Evolutionary conservation across 2,888 invertebrate species (phyloP), one percentile per base, ranked within the genome.

Genomic region (Pseudoips prasinana): DNA sequence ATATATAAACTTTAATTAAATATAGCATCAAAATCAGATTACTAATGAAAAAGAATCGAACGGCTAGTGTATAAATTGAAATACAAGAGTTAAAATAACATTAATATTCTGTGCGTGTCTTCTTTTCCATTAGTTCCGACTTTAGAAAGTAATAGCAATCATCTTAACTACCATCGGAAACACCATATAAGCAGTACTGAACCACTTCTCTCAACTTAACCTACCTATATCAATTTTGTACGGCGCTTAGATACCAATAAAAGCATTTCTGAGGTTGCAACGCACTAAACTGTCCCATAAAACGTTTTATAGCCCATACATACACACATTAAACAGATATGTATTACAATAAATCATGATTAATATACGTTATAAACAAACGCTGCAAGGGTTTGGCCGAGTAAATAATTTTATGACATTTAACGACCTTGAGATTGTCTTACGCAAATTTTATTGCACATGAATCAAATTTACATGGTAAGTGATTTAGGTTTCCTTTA

Each of bases 321-420:
- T 74, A 78, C 80, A 83, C 77, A 79, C 81, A 82, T 84, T 83
- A 82, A 76, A 73, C 65, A 73, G 73, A 80, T 77, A 81, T 70
- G 68, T 73, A 75, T 72, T 68, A 67, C 61, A 72, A 84, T 85
- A 85, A 86, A 86, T 87, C 83, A 84, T 75, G 64, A 72, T 74
- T 78, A 81, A 75, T 74, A 73, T 59, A 63, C 50, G 68, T 64
- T 75, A 77, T 74, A 81, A 82, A 81, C 75, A 77, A 78, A 75
- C 65, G 63, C 62, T 60, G 67, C 69, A 73, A 77, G 68, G 73
- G 76, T 76, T 76, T 66, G 55, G 54, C 53, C 59, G 59, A 68
- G 71, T 82, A 79, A 82, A 84, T 84, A 80, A 80, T 72, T 75
- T 76, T 71, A 71, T 64, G 81, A 78, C 80, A 61, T 66, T 61